Evolutionary conservation across 2,888 invertebrate genomes (phyloP), one percentile per base, ranked within the genome.

Genomic region (Standfussiana lucernea): DNA sequence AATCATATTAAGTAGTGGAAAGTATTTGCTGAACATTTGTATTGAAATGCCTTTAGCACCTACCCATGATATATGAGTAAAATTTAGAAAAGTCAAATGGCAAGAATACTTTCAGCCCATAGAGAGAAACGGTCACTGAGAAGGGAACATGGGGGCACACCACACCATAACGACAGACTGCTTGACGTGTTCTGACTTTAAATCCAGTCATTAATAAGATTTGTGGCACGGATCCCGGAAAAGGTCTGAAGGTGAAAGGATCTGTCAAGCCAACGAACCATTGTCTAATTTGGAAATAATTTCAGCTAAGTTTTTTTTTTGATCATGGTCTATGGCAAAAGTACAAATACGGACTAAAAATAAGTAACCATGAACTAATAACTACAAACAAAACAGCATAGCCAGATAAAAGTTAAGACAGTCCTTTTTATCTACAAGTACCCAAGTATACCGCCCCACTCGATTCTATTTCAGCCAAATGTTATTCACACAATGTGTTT

Each of bases 401-500:
- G 13, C 13, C 28, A 45, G 42, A 32, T 66, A 21, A 45, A 32
- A 45, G 8, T 42, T 18, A 21, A 32, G 13, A 32, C 45, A 24
- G 7, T 7, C 15, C 28, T 2, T 18, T 11, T 32, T 59, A 2
- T 32, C 1, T 32, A 59, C 32, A 32, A 59, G 28, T 24, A 53
- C n/a, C 3, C 7, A 56, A 56, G 7, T 28, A 56, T 18, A 56
- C 47, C 13, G 24, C 42, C 45, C 3, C 11, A 11, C 50, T 50
- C n/a, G 13, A 53, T 35, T 59, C 35, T 50, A 59, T 73, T 83
- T 70, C 18, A 50, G 59, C 21, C 8, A 45, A 72, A 32, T 69
- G 37, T 62, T 82, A 62, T 72, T 56, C 42, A 62, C 21, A 62
- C 40, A 24, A n/a, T 69, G 53, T 59, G 65, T 72, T 85, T 67